Evolutionary conservation across 2,888 invertebrate species (phyloP).

Genomic region (Ormyrus labotus): DNA sequence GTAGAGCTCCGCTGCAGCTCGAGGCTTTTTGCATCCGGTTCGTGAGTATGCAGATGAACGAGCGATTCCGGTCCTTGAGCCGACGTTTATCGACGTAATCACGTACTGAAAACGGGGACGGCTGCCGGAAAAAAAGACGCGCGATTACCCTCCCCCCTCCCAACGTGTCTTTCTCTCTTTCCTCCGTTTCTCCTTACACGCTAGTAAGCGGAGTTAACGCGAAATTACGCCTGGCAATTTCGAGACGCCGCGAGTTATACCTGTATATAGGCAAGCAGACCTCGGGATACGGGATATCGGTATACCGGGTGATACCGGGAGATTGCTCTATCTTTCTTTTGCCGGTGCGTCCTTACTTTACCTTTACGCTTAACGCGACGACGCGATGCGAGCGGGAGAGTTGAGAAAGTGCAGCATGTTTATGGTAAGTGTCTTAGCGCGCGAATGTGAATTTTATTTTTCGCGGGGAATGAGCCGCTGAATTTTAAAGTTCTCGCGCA

Average conservation of each 20-base stretch:
- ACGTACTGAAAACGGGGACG: no score
- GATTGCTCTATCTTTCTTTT: constrained; percentile 28
- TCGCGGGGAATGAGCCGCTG: neutral
- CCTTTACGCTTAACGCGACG: neutral
- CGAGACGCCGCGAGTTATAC: neutral
- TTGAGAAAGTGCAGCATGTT: constrained; percentile 9
- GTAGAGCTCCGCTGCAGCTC: no score
- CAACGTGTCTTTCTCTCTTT: no score
- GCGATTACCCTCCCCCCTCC: no score
- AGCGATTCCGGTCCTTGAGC: no score
- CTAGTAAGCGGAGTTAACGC: constrained; percentile 20
- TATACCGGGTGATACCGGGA: neutral
- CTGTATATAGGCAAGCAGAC: no score
- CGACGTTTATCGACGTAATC: no score
- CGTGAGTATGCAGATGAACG: no score
- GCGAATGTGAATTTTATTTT: constrained; percentile 15
- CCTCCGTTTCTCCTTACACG: no score
- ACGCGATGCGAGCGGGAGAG: neutral
- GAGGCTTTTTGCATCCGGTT: no score
- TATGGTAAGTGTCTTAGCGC: constrained; percentile 18
- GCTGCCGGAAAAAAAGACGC: no score
- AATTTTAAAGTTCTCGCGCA: neutral
- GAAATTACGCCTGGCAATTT: constrained; percentile 31
- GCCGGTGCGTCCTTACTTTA: neutral
- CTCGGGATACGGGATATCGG: neutral